Evolutionary conservation across 2,797 vertebrate species (phyloP).

Genomic region (Enteromius treurensis): DNA sequence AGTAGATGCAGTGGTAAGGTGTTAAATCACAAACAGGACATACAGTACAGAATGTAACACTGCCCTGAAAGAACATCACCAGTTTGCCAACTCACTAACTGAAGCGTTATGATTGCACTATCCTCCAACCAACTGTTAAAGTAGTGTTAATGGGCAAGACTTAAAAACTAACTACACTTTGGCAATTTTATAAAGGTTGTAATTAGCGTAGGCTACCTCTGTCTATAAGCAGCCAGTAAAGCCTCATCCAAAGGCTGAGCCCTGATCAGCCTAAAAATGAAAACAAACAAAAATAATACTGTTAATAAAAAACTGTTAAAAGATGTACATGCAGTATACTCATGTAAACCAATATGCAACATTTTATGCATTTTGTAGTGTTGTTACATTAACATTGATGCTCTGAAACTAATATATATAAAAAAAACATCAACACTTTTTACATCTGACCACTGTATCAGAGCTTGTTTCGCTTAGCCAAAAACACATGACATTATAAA

Average conservation of each 20-base stretch:
- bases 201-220: not conserved
- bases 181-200: not conserved
- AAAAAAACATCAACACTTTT: too few relatives aligned
- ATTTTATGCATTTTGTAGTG: too few relatives aligned
- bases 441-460: too few relatives aligned
- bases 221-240: not conserved
- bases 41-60: not conserved
- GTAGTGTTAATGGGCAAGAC: not conserved
- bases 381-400: too few relatives aligned
- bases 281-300: not conserved
- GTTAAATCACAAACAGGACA: not conserved
- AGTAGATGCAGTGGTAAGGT: not conserved
- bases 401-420: too few relatives aligned
- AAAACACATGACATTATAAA: too few relatives aligned
- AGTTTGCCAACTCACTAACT: constrained; percentile 1
- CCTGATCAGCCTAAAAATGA: not conserved
- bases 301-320: not conserved
- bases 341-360: not conserved
- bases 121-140: not conserved
- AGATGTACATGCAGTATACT: not conserved
- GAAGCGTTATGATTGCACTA: not conserved
- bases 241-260: not conserved
- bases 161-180: constrained; percentile 2
- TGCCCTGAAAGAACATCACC: not conserved
- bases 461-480: too few relatives aligned